Evolutionary conservation across 2,888 invertebrate species (phyloP), one percentile per base, ranked within the genome.

Genomic region (Fragum sueziense): DNA sequence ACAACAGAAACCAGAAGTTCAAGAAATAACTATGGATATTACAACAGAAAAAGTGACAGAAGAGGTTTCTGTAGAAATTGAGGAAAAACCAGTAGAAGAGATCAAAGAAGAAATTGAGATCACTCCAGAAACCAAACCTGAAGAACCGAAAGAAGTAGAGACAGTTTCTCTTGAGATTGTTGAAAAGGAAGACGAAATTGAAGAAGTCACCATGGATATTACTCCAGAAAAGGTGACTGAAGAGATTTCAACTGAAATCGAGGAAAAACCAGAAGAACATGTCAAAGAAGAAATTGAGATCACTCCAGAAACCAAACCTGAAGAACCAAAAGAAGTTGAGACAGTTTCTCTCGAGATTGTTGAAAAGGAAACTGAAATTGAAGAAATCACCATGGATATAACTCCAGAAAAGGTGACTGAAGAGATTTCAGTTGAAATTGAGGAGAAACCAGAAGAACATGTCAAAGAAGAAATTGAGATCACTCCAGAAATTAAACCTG

Each of bases 1-100:
- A 47, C 68, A 83, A n/a, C 54, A 79, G 74, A 22, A 74, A 61
- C 68, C 70, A 62, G 70, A 73, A 37, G 68, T 31, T n/a, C 22
- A 54, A 33, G 59, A 74, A 41, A 74, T 34, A 59, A 62, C 73
- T 17, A 9, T 68, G 3, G 7, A 47, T 20, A 9, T 47, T 47
- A 54, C 41, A 25, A 37, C 34, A 51, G 77, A 67, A 51, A 52
- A 14, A 29, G 31, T 41, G 14, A 51, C 70, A 17, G 52, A 75
- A 17, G 57, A 74, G 70, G 25, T 33, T n/a, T 41, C 70, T 27
- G 65, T 70, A 37, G 70, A 72, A 54, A 31, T 31, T 25, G 61
- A 69, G 59, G 69, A 73, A 14, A 67, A 73, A 51, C 59, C 52
- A 47, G 70, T 37, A 62, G 69, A 25, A 37, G 73, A 51, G 52